Evolutionary conservation across 2,113 vertebrate genomes (phyloP).

Genomic region (Eptesicus fuscus): DNA sequence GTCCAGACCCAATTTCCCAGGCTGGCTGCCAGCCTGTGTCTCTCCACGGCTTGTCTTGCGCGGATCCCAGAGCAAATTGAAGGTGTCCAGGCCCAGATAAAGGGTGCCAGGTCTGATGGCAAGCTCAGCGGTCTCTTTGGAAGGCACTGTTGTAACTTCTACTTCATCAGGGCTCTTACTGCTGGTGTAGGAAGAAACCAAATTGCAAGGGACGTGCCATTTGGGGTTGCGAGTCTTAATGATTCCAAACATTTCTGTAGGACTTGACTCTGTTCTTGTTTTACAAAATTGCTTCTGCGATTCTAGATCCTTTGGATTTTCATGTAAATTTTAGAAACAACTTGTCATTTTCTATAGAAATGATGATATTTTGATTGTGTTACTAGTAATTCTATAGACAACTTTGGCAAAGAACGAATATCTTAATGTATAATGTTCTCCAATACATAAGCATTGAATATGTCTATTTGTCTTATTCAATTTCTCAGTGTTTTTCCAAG

Average conservation of each 20-base stretch:
- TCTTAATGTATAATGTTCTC: background rate
- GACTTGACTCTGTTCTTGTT: background rate
- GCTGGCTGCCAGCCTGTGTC: background rate
- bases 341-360: background rate
- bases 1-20: background rate
- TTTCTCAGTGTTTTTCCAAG: background rate
- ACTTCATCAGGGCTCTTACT: background rate
- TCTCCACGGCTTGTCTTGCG: background rate
- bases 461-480: background rate
- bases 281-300: background rate
- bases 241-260: background rate
- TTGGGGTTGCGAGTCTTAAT: background rate
- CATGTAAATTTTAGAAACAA: background rate
- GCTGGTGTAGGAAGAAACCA: background rate
- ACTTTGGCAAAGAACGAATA: background rate
- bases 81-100: background rate
- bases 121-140: background rate
- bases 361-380: background rate
- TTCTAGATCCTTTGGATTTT: background rate
- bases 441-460: background rate
- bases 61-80: background rate
- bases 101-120: background rate
- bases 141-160: background rate
- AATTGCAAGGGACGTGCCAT: background rate
- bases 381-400: background rate